Evolutionary conservation across 2,888 invertebrate genomes (phyloP), one percentile per base, ranked within the genome.

Genomic region (Dendrolimus pini): DNA sequence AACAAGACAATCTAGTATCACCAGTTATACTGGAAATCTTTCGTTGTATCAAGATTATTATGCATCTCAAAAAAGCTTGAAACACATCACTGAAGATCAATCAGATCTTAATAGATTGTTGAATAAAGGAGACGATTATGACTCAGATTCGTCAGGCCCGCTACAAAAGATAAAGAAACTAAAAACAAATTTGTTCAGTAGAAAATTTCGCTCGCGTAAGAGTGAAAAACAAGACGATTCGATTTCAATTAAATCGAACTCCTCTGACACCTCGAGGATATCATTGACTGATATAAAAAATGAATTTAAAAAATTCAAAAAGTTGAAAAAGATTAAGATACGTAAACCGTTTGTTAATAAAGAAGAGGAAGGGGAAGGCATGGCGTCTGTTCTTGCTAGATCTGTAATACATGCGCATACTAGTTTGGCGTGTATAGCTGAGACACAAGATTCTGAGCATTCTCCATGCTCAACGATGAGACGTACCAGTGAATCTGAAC

Each of bases 301-400:
- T 47, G 87, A 90, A 60, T 78, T 89, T 30, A 89, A 85, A 60
- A 90, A 84, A 63, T 76, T 89, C 1, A 83, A 81, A 62, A 78
- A 81, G 12, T 77, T 91, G 61, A 91, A 91, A 66, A 83, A 90
- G 55, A 83, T 84, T 0, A 83, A 82, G 60, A 75, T 87, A 54
- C 74, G 76, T 14, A 88, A 83, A 69, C 72, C 83, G 2, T 77
- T 73, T 56, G 65, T 68, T n/a, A 80, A 79, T 65, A 81, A 78
- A 64, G 78, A 80, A 56, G 92, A 90, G 52, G 91, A 92, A 66
- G 92, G 91, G 1, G 92, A 92, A 57, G 92, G 93, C 1, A 94
- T 95, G 92, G 94, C 94, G 0, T 93, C 94, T 12, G 85, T 94
- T 55, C 80, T 95, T 14, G 94, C 94, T 9, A 87, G 93, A 61